These are phyloP conservation scores for Luffia ferchaultella DNA, from an alignment of 2,888 invertebrate genomes.

Conservation along the genomic window DNA sequence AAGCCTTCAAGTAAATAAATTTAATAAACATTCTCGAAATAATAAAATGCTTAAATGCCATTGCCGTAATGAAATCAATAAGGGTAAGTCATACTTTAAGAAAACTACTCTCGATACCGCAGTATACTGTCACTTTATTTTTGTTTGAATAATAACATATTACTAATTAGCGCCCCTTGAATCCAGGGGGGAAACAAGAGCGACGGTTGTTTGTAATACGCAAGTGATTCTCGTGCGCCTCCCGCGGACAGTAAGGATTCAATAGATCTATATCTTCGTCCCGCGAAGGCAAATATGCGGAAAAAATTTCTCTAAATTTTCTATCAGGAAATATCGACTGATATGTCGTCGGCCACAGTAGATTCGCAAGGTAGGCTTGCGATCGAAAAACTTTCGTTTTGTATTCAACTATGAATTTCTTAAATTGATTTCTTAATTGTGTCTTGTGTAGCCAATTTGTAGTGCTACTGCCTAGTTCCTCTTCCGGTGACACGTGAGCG, in stretches of 20 bases:
- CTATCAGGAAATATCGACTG: conserved; percentile 46
- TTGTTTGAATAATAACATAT: no score
- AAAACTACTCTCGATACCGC: no score
- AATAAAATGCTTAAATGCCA: no score
- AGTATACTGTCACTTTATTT: no score
- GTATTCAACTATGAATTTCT: conserved; percentile 27
- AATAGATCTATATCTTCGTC: conserved; percentile 35
- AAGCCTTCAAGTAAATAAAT: no score
- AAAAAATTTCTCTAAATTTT: conserved; percentile 48
- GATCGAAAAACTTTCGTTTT: conserved; percentile 31
- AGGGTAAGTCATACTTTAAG: no score
- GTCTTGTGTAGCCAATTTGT: conserved; percentile 40
- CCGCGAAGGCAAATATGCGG: conserved; percentile 35
- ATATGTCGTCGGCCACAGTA: conserved; percentile 49
- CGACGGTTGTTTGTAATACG: no score
- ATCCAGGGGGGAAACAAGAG: no score
- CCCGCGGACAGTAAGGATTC: conserved; percentile 35
- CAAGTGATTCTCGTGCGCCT: no score
- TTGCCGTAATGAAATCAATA: no score
- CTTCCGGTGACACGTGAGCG: conserved; percentile 30
- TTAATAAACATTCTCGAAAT: no score
- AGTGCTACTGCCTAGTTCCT: conserved; percentile 21
- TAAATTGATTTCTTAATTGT: conserved; percentile 31
- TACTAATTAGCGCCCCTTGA: no score
- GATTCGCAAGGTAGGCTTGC: conserved; percentile 33